phyloP scores from a whole-genome alignment of 2,888 invertebrate species.

The Bombylius major region DNA sequence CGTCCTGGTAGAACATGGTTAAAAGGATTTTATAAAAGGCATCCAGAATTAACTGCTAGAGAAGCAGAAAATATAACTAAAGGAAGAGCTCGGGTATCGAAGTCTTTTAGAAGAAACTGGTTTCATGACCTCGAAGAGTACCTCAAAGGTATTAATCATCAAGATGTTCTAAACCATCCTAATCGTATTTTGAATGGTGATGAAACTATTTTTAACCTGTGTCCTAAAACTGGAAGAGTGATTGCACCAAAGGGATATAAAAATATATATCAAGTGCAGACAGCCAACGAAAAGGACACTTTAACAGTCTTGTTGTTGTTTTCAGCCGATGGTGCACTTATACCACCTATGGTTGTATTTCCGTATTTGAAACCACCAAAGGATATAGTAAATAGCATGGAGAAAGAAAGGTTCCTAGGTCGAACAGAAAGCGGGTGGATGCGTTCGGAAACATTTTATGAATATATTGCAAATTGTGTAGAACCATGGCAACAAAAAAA shows the following conservation, averaged over 20 bases:
- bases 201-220: conserved; percentile 5
- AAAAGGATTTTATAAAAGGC: conserved; percentile 1
- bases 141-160: conserved; percentile 7
- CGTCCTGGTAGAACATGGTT: neutral
- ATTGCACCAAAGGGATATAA: conserved; percentile 6
- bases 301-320: conserved; percentile 5
- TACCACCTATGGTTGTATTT: conserved; percentile 9
- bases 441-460: conserved; percentile 10
- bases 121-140: conserved; percentile 6
- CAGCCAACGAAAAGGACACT: conserved; percentile 5
- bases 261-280: conserved; percentile 5
- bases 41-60: conserved; percentile 4
- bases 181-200: conserved; percentile 2
- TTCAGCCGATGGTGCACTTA: conserved; percentile 6
- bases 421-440: conserved; percentile 7
- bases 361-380: conserved; percentile 7
- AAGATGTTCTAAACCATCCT: conserved; percentile 4
- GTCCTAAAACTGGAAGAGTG: conserved; percentile 10
- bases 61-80: conserved; percentile 9
- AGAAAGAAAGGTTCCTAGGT: conserved; percentile 7
- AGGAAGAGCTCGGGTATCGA: conserved; percentile 5
- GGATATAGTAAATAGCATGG: conserved; percentile 6
- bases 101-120: conserved; percentile 8
- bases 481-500: conserved; percentile 7
- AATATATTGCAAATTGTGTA: conserved; percentile 9